phyloP scores from a whole-genome alignment of 1,140 invertebrate genomes.

The Halesus radiatus region DNA sequence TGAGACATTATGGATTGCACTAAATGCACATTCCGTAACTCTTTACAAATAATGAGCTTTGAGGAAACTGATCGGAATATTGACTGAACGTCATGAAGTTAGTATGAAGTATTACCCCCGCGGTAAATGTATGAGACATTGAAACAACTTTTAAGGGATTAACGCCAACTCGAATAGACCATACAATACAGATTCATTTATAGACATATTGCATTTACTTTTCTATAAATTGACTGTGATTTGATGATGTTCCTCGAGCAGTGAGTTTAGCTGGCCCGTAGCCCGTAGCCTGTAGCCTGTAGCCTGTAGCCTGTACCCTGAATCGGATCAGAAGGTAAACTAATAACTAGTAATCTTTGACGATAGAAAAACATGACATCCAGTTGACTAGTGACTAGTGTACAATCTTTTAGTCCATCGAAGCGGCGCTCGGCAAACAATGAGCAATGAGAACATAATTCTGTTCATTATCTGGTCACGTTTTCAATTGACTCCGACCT shows the following conservation, averaged over 20 bases:
- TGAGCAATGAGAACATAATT: conserved; percentile 55
- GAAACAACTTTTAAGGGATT: too few species aligned
- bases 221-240: too few species aligned
- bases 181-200: too few species aligned
- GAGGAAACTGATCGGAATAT: too few species aligned
- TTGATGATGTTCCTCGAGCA: not conserved
- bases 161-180: too few species aligned
- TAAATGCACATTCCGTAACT: not conserved
- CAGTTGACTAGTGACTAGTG: conserved; percentile 34
- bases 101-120: too few species aligned
- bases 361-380: conserved; percentile 39
- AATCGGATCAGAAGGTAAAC: conserved; percentile 9
- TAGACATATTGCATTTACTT: too few species aligned
- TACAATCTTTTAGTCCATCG: conserved; percentile 36
- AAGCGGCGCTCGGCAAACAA: conserved; percentile 42
- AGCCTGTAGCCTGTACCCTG: not conserved
- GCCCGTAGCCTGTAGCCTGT: too few species aligned
- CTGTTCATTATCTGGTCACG: conserved; percentile 55
- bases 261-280: too few species aligned
- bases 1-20: not conserved
- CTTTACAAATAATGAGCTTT: too few species aligned
- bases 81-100: too few species aligned
- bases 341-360: conserved; percentile 18
- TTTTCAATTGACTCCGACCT: conserved; percentile 51
- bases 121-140: too few species aligned